A percentile compares a stretch with the other conserved stretches of the same genome.
These are phyloP conservation scores for Pagrus major DNA, from an alignment of 2,113 vertebrate species.

Conservation along the genomic window DNA sequence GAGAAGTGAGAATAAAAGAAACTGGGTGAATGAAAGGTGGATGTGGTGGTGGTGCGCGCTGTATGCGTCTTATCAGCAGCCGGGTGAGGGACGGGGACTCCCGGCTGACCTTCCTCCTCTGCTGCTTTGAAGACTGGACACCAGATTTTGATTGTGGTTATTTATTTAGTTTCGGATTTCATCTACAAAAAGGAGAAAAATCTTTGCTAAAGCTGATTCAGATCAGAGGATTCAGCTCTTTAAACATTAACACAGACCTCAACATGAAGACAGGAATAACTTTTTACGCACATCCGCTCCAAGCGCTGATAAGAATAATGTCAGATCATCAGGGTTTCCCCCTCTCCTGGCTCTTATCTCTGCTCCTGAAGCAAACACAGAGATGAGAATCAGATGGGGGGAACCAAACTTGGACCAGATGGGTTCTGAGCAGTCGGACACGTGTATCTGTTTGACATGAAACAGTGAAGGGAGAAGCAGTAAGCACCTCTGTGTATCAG, in stretches of 20 bases:
- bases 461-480: background rate
- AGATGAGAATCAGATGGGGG: slow-evolving; percentile 55
- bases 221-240: slow-evolving; percentile 28
- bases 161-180: slow-evolving; percentile 2
- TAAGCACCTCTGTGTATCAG: slow-evolving; percentile 27
- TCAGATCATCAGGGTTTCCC: slow-evolving; percentile 10
- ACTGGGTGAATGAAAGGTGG: slow-evolving; percentile 14
- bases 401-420: slow-evolving; percentile 45
- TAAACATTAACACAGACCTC: background rate
- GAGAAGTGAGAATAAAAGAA: slow-evolving; percentile 8
- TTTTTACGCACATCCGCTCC: slow-evolving; percentile 22
- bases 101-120: background rate
- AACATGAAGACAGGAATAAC: background rate
- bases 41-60: background rate
- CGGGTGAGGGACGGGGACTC: background rate
- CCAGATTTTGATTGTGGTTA: slow-evolving; percentile 3
- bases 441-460: slow-evolving; percentile 42
- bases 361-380: slow-evolving; percentile 26
- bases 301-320: slow-evolving; percentile 15
- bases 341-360: slow-evolving; percentile 16
- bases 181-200: too few relatives aligned
- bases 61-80: slow-evolving; percentile 32
- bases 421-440: background rate
- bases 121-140: background rate
- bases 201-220: slow-evolving; percentile 13